phyloP scores from a whole-genome alignment of 2,113 vertebrate species.

The Phodopus roborovskii region DNA sequence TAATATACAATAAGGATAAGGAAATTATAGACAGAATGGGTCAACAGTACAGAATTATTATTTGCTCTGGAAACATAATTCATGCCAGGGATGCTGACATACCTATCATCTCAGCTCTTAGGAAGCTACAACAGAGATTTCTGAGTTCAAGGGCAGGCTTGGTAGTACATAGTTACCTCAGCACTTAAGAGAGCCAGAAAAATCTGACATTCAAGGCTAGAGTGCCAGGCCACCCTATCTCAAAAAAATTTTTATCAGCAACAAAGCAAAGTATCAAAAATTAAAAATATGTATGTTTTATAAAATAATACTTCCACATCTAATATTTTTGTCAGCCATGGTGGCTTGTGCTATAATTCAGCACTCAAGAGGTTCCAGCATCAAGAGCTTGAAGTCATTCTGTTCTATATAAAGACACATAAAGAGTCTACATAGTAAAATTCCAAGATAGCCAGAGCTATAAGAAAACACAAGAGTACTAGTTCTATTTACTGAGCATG shows the following conservation, averaged over 20 bases:
- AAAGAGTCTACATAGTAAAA: background rate
- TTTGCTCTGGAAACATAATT: too few species aligned
- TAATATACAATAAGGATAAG: background rate
- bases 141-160: background rate
- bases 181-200: background rate
- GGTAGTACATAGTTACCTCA: background rate
- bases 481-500: conserved; percentile 18
- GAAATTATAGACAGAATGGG: background rate
- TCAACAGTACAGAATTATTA: background rate
- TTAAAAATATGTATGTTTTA: background rate
- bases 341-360: background rate
- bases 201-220: background rate
- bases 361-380: background rate
- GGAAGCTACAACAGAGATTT: background rate
- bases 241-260: background rate
- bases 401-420: background rate
- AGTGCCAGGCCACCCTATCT: background rate
- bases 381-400: background rate
- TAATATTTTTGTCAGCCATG: background rate
- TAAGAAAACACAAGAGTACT: background rate
- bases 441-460: background rate
- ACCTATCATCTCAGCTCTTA: background rate
- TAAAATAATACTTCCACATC: background rate
- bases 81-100: too few species aligned
- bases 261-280: background rate